Base-by-base conservation (phyloP, 2,113 vertebrate species). In the Tragulus kanchil region DNA sequence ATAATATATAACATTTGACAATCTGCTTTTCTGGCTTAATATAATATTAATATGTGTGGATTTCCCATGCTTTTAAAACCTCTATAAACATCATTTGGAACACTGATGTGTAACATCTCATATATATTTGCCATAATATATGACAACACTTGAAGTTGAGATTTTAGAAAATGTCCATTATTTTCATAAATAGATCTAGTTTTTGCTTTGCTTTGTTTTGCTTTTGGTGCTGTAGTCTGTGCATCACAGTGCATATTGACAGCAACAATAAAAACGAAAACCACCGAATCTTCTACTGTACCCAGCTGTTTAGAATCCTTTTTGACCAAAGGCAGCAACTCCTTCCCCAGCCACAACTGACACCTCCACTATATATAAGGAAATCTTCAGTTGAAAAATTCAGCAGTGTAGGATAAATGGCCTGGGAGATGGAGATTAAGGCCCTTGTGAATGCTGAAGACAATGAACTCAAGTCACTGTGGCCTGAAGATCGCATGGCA, bases 1-100 rank as follows among this genome's bases (percentile, higher is more conserved):
- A 26, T 54, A 67, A 86, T 84, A 26, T 13, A 62, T 69, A 85
- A 50, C 28, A 73, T 23, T 94, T 58, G 56, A 6, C 28, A 90
- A 75, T 73, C 23, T 79, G 42, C 61, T 85, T 97, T 92, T 78
- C 28, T 90, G 56, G 28, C 23, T 93, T 85, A 90, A 64, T 58
- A 79, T n/a, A 83, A 28, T 87, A 58, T 59, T 77, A 89, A 84
- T 84, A 45, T 77, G 52, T 52, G 56, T 62, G 31, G n/a, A 67
- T 67, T 90, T n/a, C 23, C 62, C 7, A 52, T 21, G 85, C 48
- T 69, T 92, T 94, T 9, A 69, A 91, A 81, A 62, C 1, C 4
- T 85, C 62, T 93, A 26, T 65, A 77, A 89, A 64, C 9, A 92
- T 77, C 8, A 42, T 69, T 92, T 95, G 42, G 69, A 58, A 93